phyloP scores from a whole-genome alignment of 1,140 invertebrate species.

The Pentalonia nigronervosa region DNA sequence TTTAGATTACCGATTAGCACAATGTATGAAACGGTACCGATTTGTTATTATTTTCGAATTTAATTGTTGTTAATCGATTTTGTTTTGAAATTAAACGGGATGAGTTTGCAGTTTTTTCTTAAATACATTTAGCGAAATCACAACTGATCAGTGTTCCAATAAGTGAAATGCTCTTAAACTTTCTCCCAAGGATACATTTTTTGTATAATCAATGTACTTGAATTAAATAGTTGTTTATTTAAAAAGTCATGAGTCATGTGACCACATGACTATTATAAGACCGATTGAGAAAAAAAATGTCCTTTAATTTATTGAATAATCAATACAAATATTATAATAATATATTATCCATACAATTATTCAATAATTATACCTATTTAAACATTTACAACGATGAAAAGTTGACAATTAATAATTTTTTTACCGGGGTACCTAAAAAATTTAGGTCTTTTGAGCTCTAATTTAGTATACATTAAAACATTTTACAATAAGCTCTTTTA shows the following conservation, averaged over 20 bases:
- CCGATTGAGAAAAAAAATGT: not conserved
- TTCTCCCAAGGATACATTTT: slow-evolving; percentile 29
- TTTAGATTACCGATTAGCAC: not conserved
- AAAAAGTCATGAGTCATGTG: not conserved
- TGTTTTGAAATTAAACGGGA: slow-evolving; percentile 49
- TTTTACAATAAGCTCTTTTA: not conserved
- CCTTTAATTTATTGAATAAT: not conserved
- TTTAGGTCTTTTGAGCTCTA: not conserved
- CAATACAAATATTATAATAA: not conserved
- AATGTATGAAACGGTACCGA: not conserved
- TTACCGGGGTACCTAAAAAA: not conserved
- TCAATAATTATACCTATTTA: not conserved
- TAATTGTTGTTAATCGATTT: slow-evolving; percentile 44
- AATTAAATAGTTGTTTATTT: not conserved
- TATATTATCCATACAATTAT: not conserved
- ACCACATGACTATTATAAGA: not conserved
- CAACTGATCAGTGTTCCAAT: slow-evolving; percentile 15
- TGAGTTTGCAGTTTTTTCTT: slow-evolving; percentile 42
- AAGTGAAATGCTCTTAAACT: slow-evolving; percentile 44
- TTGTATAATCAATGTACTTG: not conserved
- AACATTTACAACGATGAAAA: not conserved
- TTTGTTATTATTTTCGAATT: slow-evolving; percentile 40
- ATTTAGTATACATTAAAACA: not conserved
- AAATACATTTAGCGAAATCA: slow-evolving; percentile 47
- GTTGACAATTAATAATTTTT: not conserved